Percentiles rank a stretch among this genome's conserved stretches.
Conservation (phyloP, 2,797 vertebrate genomes). For the Varecia variegata region DNA sequence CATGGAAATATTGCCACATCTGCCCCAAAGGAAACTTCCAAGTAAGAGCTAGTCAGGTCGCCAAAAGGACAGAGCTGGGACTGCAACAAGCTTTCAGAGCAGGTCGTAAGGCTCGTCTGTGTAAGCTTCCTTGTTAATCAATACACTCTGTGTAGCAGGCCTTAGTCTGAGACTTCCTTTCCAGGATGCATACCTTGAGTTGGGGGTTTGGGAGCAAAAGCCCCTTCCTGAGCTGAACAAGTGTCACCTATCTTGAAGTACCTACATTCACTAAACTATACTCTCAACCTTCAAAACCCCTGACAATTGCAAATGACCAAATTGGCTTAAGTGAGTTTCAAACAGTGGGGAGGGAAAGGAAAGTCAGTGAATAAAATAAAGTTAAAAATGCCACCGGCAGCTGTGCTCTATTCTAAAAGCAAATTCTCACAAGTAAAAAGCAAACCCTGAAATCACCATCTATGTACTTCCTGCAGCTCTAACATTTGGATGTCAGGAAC, state of each 20-base stretch:
- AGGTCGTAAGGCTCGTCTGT: background rate
- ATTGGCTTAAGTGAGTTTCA: background rate
- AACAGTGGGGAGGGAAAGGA: background rate
- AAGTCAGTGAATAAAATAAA: constrained; percentile 3
- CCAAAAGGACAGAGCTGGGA: background rate
- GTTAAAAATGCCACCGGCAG: constrained; percentile 52
- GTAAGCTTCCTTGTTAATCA: background rate
- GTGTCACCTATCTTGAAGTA: background rate
- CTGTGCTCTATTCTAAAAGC: constrained; percentile 43
- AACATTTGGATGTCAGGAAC: constrained; percentile 40
- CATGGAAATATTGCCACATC: background rate
- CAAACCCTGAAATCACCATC: constrained; percentile 55
- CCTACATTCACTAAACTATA: background rate
- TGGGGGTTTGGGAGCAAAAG: background rate
- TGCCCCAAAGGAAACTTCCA: background rate
- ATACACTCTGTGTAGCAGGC: background rate
- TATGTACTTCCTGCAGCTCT: background rate
- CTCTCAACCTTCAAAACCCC: background rate
- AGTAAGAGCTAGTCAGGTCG: background rate
- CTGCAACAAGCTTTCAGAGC: background rate
- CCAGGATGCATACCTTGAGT: background rate
- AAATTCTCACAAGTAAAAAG: constrained; percentile 30
- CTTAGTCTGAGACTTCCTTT: background rate
- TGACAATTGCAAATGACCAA: background rate
- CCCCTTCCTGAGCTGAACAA: background rate